Evolutionary conservation across 2,888 invertebrate species (phyloP), one percentile per base, ranked within the genome.

Genomic region (Neoaliturus tenellus): DNA sequence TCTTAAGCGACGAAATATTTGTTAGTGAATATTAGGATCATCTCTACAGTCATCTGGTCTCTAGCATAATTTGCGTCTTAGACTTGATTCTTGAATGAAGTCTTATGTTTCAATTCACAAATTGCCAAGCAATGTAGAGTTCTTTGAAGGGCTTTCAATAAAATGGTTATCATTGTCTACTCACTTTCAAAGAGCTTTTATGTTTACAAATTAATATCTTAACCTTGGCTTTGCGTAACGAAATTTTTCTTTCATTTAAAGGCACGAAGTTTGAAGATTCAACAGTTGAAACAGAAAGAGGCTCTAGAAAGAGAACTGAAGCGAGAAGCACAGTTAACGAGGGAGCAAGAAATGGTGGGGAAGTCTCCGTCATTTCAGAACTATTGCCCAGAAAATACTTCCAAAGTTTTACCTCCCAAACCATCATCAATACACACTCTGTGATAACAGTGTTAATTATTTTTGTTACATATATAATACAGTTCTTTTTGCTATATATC

Each of bases 281-380:
- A 81, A 33, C 48, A 81, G 33, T 39, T 69, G 23, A 81, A 81
- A n/a, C 81, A 81, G 23, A 81, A 81, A 44, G 81, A 67, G 41
- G 81, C 81, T 0, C 23, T 81, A 14, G 48, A 81, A 6, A 44
- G 81, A 17, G 81, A 81, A 44, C 69, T 69, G 44, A 28, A 5
- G 20, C 23, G 81, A 44, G 81, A 81, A 35, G 81, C 81, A 17
- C 81, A 28, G 48, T 20, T 81, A 25, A 69, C 48, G 12, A 62
- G 67, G 25, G 81, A 81, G 39, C 81, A 81, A 31, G 81, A 81
- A 31, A 44, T 81, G 67, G 71, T 81, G n/a, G 41, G 33, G 3
- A 81, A 62, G 31, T 62, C 62, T 31, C 31, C 62, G 12, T 62
- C 62, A 2, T 62, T 62, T 3, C 25, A 25, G 14, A 62, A 62